A percentile compares a stretch with the other conserved stretches of the same genome.
phyloP scores from a whole-genome alignment of 2,888 invertebrate genomes.

The Drosophila kambysellisi region DNA sequence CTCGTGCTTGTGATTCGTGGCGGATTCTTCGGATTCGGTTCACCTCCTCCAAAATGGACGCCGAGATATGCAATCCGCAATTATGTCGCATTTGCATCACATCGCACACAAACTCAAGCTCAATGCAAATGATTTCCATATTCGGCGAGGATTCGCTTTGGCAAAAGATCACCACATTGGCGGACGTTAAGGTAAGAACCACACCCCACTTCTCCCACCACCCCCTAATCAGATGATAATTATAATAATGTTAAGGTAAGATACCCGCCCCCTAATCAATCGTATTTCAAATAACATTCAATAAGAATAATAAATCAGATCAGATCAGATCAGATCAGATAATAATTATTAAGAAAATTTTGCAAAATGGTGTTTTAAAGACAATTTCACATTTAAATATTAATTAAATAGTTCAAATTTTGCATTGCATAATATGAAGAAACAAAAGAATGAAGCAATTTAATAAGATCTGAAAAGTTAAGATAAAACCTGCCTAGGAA shows the following conservation, averaged over 20 bases:
- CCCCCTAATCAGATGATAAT: background rate
- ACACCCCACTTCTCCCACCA: background rate
- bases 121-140: conserved; percentile 84
- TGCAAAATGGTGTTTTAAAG: no score
- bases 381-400: background rate
- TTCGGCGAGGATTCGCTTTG: conserved; percentile 84
- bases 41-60: conserved; percentile 58
- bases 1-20: conserved; percentile 19
- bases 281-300: no score
- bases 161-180: conserved; percentile 84
- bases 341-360: no score
- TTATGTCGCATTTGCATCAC: conserved; percentile 85
- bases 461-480: background rate
- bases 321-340: no score
- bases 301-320: no score
- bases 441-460: no score
- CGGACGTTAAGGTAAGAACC: conserved; percentile 82
- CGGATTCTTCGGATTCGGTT: conserved; percentile 5
- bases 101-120: conserved; percentile 78
- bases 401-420: no score
- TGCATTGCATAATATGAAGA: no score
- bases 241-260: background rate
- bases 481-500: background rate
- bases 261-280: background rate
- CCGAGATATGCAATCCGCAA: conserved; percentile 74